Percentiles rank a stretch among this genome's conserved stretches.
Evolutionary conservation across 2,113 vertebrate genomes (phyloP).

Genomic region (Microtus ochrogaster): DNA sequence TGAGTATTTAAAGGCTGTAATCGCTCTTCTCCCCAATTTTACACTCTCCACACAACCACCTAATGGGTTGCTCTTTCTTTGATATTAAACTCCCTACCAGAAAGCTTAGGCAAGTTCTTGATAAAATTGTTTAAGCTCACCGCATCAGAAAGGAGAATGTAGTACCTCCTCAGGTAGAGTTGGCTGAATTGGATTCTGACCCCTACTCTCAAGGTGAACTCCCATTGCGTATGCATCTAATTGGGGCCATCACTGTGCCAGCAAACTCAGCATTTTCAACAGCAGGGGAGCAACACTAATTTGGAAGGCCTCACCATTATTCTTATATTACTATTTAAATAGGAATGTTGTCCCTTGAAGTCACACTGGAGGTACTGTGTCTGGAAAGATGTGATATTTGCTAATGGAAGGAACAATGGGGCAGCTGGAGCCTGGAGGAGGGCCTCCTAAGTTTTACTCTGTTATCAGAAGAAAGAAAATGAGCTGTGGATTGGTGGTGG

Average conservation of each 20-base stretch:
- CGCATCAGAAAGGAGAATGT: neutral
- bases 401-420: slow-evolving; percentile 33
- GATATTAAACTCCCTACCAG: neutral
- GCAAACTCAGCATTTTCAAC: neutral
- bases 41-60: neutral
- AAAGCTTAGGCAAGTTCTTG: slow-evolving; percentile 8
- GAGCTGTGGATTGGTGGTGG: neutral
- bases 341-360: neutral
- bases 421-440: slow-evolving; percentile 24
- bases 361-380: neutral
- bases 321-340: neutral
- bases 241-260: too few relatives aligned
- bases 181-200: neutral
- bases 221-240: accelerated
- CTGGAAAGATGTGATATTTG: slow-evolving; percentile 30
- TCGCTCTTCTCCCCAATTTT: slow-evolving; percentile 16
- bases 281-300: neutral
- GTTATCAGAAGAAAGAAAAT: slow-evolving; percentile 23
- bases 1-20: slow-evolving; percentile 54
- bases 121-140: slow-evolving; percentile 42
- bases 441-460: slow-evolving; percentile 65
- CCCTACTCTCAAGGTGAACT: neutral
- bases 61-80: slow-evolving; percentile 48
- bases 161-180: neutral
- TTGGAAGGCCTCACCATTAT: neutral